These are phyloP conservation scores for Zaprionus africanus DNA, from an alignment of 1,140 invertebrate species.

Conservation along the genomic window DNA sequence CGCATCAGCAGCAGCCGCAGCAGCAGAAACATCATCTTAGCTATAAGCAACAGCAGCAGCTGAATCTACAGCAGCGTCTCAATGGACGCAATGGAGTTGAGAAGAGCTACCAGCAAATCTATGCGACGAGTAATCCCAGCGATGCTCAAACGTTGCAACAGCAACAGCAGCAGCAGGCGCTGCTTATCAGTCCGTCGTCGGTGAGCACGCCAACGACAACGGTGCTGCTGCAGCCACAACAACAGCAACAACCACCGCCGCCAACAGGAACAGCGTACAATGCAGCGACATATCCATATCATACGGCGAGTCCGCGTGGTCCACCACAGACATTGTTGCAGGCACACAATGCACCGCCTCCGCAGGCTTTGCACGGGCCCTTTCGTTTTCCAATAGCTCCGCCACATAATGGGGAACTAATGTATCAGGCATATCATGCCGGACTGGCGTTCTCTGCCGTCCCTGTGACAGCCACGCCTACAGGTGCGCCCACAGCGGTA, in stretches of 20 bases:
- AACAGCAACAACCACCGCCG: slow-evolving; percentile 40
- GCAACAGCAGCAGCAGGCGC: slow-evolving; percentile 54
- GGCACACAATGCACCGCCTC: slow-evolving; percentile 83
- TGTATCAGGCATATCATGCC: slow-evolving; percentile 84
- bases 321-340: slow-evolving; percentile 77
- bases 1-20: slow-evolving; percentile 35
- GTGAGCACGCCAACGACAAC: slow-evolving; percentile 64
- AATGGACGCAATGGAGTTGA: slow-evolving; percentile 77
- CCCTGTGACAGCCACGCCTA: slow-evolving; percentile 83
- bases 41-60: slow-evolving; percentile 69
- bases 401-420: slow-evolving; percentile 79
- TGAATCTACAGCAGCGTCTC: slow-evolving; percentile 68
- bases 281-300: slow-evolving; percentile 77
- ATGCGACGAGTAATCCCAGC: slow-evolving; percentile 61
- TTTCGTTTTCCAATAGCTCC: slow-evolving; percentile 84
- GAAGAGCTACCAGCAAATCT: slow-evolving; percentile 73
- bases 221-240: slow-evolving; percentile 52
- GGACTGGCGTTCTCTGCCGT: slow-evolving; percentile 63
- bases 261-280: slow-evolving; percentile 63
- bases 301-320: slow-evolving; percentile 77
- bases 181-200: slow-evolving; percentile 67
- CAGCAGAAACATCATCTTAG: slow-evolving; percentile 76
- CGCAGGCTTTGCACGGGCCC: slow-evolving; percentile 83
- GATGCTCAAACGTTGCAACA: slow-evolving; percentile 56
- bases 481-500: slow-evolving; percentile 79